phyloP scores from a whole-genome alignment of 53 echinoderm and acorn worm species.

The Paelopatides confundens region DNA sequence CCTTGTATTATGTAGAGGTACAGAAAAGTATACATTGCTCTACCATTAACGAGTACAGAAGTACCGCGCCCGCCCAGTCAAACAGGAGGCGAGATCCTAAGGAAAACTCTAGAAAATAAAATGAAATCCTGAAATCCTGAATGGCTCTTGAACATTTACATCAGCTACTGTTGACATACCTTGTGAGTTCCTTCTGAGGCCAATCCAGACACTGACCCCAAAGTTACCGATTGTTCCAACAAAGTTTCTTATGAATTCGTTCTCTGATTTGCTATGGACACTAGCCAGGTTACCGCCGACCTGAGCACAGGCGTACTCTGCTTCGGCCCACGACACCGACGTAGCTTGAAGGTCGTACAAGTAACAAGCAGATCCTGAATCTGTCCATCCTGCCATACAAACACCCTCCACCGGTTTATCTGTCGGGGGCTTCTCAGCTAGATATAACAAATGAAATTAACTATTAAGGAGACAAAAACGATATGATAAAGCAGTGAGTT shows the following conservation, averaged over 20 bases:
- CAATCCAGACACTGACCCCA: slow-evolving; percentile 76
- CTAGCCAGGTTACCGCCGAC: slow-evolving; percentile 76
- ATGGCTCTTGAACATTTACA: no score
- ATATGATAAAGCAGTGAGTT: no score
- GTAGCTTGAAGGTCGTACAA: slow-evolving; percentile 45
- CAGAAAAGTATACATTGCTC: no score
- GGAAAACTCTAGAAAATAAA: no score
- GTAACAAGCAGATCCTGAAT: slow-evolving; percentile 72
- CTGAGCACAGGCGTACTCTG: slow-evolving; percentile 68
- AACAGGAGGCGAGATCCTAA: no score
- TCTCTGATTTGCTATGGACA: slow-evolving; percentile 79
- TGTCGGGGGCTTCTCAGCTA: slow-evolving; percentile 26
- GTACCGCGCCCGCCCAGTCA: no score
- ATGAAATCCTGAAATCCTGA: no score
- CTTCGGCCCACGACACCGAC: slow-evolving; percentile 69
- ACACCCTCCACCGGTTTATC: slow-evolving; percentile 56
- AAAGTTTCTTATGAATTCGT: slow-evolving; percentile 71
- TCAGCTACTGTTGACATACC: slow-evolving; percentile 52
- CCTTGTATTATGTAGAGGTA: no score
- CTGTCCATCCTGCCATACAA: slow-evolving; percentile 62
- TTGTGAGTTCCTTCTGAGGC: slow-evolving; percentile 65
- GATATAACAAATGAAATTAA: no score
- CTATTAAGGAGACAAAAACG: no score
- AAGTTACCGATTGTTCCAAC: slow-evolving; percentile 37
- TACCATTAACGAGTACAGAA: no score